A percentile compares a stretch with the other conserved stretches of the same genome.
Evolutionary conservation across 2,888 invertebrate species (phyloP).

Genomic region (Chrysodeixis includens): DNA sequence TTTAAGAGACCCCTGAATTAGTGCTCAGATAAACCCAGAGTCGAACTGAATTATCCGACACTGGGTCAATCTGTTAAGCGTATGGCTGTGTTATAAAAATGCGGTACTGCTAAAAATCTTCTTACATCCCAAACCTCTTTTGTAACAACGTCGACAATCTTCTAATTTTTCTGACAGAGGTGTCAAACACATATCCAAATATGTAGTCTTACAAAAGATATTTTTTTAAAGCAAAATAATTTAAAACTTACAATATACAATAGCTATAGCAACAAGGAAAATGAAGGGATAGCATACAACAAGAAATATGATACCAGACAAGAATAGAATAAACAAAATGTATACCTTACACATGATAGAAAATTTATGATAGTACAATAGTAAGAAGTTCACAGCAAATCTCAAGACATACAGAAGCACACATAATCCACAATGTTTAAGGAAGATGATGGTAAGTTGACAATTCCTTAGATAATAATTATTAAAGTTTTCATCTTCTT

Average conservation of each 20-base stretch:
- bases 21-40: no score
- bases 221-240: slow-evolving; percentile 1
- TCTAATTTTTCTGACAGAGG: not conserved
- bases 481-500: no score
- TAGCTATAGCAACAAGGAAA: not conserved
- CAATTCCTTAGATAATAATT: no score
- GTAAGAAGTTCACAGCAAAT: no score
- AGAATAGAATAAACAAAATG: not conserved
- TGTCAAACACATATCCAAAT: not conserved
- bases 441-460: slow-evolving; percentile 29
- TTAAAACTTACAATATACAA: not conserved
- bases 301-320: not conserved
- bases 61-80: no score
- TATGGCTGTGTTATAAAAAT: no score
- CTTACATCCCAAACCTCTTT: not conserved
- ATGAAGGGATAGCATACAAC: not conserved
- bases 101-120: no score
- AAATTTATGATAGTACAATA: no score
- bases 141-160: not conserved
- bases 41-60: no score
- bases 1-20: no score
- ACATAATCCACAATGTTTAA: slow-evolving; percentile 37
- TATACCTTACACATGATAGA: not conserved
- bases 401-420: no score
- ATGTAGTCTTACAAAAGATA: slow-evolving; percentile 17